These are phyloP conservation scores for Linnaemya vulpina DNA, from an alignment of 2,888 invertebrate genomes.

Conservation along the genomic window DNA sequence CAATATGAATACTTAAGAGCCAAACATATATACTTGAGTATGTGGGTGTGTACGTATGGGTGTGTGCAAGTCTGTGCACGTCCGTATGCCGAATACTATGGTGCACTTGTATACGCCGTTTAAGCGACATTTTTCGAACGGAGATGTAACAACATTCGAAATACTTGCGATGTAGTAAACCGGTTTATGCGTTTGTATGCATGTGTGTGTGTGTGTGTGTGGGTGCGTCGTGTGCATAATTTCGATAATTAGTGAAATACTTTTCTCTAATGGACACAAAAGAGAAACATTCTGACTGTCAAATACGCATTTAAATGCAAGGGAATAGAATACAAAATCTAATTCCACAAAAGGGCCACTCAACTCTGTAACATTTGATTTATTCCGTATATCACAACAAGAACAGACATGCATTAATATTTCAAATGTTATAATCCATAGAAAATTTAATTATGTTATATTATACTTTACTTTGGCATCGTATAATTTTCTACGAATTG, in stretches of 20 bases:
- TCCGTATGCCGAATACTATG: background rate
- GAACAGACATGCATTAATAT: constrained; percentile 70
- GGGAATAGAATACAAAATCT: constrained; percentile 68
- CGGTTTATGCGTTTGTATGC: background rate
- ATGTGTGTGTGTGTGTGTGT: background rate
- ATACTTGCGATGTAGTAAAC: constrained; percentile 40
- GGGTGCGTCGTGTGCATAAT: constrained; percentile 68
- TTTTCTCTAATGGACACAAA: constrained; percentile 72
- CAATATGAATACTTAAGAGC: constrained; percentile 4
- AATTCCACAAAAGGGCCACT: constrained; percentile 72
- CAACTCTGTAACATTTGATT: constrained; percentile 71
- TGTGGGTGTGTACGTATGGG: too few species aligned
- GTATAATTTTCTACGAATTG: constrained; percentile 51
- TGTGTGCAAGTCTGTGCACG: background rate
- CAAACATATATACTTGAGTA: background rate
- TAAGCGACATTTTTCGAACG: constrained; percentile 65
- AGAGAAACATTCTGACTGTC: constrained; percentile 70
- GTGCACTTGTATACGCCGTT: constrained; percentile 49
- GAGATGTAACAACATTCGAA: constrained; percentile 57
- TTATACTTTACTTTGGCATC: constrained; percentile 42
- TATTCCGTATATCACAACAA: constrained; percentile 70
- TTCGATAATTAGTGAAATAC: constrained; percentile 72
- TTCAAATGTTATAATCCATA: constrained; percentile 71
- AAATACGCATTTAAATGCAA: constrained; percentile 70
- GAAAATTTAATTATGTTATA: constrained; percentile 70